These are phyloP conservation scores for Merops nubicus DNA, from an alignment of 2,113 vertebrate species.

Conservation along the genomic window DNA sequence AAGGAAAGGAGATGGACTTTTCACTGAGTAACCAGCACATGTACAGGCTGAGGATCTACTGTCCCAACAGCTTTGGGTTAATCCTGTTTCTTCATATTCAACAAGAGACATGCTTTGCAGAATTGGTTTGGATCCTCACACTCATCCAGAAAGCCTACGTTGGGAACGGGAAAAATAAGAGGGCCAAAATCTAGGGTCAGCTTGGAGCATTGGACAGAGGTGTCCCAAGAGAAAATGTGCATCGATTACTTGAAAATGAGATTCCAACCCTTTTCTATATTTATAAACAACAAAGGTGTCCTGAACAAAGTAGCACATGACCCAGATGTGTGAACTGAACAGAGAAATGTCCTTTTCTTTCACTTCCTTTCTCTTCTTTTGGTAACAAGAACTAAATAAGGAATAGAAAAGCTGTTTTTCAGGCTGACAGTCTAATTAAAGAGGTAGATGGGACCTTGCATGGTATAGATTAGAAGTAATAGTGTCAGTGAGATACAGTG, in stretches of 20 bases:
- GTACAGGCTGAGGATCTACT: neutral
- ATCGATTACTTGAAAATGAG: conserved; percentile 79
- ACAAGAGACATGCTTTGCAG: conserved; percentile 29
- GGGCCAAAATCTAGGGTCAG: conserved; percentile 44
- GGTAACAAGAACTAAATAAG: conserved; percentile 84
- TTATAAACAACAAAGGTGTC: conserved; percentile 77
- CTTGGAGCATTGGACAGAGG: conserved; percentile 42
- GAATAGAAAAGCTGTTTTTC: conserved; percentile 82
- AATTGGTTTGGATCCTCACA: conserved; percentile 35
- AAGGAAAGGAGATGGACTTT: conserved; percentile 64
- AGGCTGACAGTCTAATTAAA: conserved; percentile 81
- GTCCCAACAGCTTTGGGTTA: conserved; percentile 13
- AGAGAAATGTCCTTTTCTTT: conserved; percentile 77
- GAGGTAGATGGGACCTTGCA: conserved; percentile 83
- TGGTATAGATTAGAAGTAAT: conserved; percentile 85
- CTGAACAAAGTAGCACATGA: conserved; percentile 76
- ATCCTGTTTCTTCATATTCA: neutral
- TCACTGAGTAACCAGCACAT: conserved; percentile 66
- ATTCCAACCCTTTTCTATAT: conserved; percentile 79
- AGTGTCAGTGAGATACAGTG: conserved; percentile 92
- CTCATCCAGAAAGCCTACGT: conserved; percentile 32
- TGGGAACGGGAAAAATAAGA: conserved; percentile 15
- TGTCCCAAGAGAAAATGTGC: conserved; percentile 58
- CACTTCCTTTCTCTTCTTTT: conserved; percentile 78
- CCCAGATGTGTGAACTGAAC: conserved; percentile 79